A percentile compares a stretch with the other conserved stretches of the same genome.
Evolutionary conservation across 2,888 invertebrate genomes (phyloP).

Genomic region (Platycheirus rosarum): DNA sequence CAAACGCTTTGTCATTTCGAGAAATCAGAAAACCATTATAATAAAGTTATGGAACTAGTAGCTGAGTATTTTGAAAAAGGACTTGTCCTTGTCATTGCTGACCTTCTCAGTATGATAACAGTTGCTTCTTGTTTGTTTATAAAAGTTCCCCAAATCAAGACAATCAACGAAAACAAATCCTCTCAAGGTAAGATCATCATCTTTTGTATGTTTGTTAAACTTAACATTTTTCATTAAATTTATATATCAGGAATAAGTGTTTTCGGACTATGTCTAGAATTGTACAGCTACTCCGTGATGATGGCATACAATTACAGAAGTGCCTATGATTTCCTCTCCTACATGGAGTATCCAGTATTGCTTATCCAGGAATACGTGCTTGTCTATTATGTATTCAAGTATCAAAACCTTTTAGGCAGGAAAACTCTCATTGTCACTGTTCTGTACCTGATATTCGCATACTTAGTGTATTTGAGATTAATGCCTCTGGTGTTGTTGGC

Average conservation of each 20-base stretch:
- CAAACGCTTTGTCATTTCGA: neutral
- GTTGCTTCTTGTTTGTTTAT: constrained; percentile 89
- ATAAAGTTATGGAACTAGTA: constrained; percentile 67
- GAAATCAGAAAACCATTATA: neutral
- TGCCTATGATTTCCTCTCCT: constrained; percentile 89
- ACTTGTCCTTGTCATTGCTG: constrained; percentile 81
- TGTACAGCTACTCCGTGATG: constrained; percentile 90
- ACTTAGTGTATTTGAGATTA: constrained; percentile 82
- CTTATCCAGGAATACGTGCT: constrained; percentile 89
- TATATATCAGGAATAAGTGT: constrained; percentile 80
- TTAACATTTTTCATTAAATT: neutral
- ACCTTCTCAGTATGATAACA: constrained; percentile 88
- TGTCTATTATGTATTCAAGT: constrained; percentile 88
- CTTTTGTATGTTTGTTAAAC: neutral
- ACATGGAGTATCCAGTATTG: constrained; percentile 93
- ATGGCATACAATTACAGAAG: constrained; percentile 91
- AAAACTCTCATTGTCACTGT: constrained; percentile 79
- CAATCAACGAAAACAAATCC: constrained; percentile 86
- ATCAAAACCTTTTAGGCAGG: constrained; percentile 84
- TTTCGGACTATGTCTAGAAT: constrained; percentile 80
- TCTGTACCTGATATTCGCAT: constrained; percentile 82
- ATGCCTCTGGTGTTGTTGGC: constrained; percentile 79
- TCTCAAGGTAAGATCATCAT: constrained; percentile 86
- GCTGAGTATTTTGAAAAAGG: constrained; percentile 79
- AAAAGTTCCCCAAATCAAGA: constrained; percentile 92